Conservation (phyloP, 2,797 vertebrate genomes). For the Pampus argenteus region DNA sequence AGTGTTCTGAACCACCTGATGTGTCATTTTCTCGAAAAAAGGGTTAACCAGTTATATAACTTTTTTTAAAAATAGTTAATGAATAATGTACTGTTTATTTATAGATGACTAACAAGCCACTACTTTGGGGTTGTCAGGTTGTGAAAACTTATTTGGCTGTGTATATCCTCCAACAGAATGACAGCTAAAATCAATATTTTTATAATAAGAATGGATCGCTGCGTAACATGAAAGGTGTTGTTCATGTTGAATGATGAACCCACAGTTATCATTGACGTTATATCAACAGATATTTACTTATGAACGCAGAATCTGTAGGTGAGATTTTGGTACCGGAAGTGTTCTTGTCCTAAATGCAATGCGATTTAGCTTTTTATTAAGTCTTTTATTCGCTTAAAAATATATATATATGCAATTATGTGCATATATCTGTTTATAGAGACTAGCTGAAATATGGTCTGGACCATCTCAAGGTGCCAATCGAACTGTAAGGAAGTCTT, state of each 20-base stretch:
- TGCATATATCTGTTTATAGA: too few relatives aligned
- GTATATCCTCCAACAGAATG: background rate
- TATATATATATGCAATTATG: too few relatives aligned
- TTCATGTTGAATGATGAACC: background rate
- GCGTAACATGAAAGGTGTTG: background rate
- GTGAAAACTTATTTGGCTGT: background rate
- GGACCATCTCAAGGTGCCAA: too few relatives aligned
- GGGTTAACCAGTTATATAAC: background rate
- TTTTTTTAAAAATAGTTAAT: conserved; percentile 5
- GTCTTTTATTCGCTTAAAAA: too few relatives aligned
- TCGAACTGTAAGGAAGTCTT: too few relatives aligned
- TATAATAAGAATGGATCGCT: background rate
- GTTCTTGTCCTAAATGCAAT: too few relatives aligned
- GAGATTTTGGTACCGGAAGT: too few relatives aligned
- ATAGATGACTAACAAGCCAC: conserved; percentile 10
- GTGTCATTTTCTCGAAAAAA: background rate
- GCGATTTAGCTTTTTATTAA: too few relatives aligned
- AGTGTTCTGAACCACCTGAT: background rate
- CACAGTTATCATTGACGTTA: background rate
- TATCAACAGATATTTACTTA: too few relatives aligned
- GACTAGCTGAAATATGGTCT: too few relatives aligned
- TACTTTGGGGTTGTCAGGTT: background rate
- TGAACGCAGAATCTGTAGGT: too few relatives aligned
- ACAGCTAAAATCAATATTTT: background rate
- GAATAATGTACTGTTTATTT: background rate